phyloP scores from a whole-genome alignment of 1,140 invertebrate genomes.

The Limonius californicus region DNA sequence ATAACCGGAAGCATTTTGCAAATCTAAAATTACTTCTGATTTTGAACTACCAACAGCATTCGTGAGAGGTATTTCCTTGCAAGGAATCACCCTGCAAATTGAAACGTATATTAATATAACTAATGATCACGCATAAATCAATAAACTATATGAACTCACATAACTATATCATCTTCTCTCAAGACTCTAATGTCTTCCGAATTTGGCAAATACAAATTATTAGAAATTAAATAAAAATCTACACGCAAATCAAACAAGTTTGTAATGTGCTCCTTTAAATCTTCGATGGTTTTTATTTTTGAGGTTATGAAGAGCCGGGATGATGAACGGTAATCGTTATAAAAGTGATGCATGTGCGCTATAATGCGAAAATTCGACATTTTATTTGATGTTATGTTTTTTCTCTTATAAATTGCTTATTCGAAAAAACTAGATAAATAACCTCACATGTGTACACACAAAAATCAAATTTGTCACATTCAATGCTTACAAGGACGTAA shows the following conservation, averaged over 20 bases:
- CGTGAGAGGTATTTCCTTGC: too few relatives aligned
- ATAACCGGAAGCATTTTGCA: too few relatives aligned
- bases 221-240: neutral
- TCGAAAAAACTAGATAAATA: too few relatives aligned
- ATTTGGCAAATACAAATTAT: neutral
- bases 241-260: neutral
- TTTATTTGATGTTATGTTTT: neutral
- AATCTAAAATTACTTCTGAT: too few relatives aligned
- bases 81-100: too few relatives aligned
- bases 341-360: conserved; percentile 1
- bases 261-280: neutral
- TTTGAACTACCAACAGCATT: too few relatives aligned
- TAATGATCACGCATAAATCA: too few relatives aligned
- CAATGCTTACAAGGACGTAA: neutral
- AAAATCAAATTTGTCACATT: neutral
- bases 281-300: neutral
- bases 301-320: neutral
- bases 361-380: conserved; percentile 5
- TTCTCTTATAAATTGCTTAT: neutral
- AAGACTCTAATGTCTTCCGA: neutral
- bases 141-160: too few relatives aligned
- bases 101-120: too few relatives aligned
- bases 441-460: neutral
- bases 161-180: neutral
- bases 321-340: neutral